phyloP scores from a whole-genome alignment of 2,797 vertebrate species.

The Platyrinchus mystaceus region DNA sequence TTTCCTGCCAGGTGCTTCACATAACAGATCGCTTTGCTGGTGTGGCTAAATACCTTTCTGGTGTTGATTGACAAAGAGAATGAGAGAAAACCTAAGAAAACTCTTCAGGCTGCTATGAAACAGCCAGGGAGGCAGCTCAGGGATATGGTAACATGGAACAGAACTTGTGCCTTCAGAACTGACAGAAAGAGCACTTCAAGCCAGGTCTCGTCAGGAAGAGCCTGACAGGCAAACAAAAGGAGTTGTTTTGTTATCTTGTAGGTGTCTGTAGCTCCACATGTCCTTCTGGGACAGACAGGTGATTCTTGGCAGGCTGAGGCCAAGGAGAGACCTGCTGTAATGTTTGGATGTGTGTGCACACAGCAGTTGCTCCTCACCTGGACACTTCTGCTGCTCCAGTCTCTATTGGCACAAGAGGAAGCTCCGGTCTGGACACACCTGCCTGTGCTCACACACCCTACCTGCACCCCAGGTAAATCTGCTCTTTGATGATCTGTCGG shows the following conservation, averaged over 20 bases:
- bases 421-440: not conserved
- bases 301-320: not conserved
- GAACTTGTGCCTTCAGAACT: not conserved
- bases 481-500: not conserved
- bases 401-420: not conserved
- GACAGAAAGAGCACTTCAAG: not conserved
- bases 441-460: not conserved
- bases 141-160: not conserved
- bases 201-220: not conserved
- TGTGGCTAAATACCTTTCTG: conserved; percentile 33
- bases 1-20: conserved; percentile 16
- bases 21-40: conserved; percentile 38
- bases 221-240: not conserved
- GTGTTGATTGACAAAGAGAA: not conserved
- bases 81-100: not conserved
- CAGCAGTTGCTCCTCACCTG: not conserved
- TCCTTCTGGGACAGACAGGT: not conserved
- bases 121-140: not conserved
- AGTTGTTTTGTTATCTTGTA: not conserved
- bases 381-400: not conserved
- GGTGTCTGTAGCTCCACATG: not conserved
- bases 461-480: not conserved
- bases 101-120: not conserved
- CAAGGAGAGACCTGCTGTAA: not conserved
- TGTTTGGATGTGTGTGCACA: not conserved